phyloP scores from a whole-genome alignment of 1,140 invertebrate genomes.

The Nylanderia fulva region DNA sequence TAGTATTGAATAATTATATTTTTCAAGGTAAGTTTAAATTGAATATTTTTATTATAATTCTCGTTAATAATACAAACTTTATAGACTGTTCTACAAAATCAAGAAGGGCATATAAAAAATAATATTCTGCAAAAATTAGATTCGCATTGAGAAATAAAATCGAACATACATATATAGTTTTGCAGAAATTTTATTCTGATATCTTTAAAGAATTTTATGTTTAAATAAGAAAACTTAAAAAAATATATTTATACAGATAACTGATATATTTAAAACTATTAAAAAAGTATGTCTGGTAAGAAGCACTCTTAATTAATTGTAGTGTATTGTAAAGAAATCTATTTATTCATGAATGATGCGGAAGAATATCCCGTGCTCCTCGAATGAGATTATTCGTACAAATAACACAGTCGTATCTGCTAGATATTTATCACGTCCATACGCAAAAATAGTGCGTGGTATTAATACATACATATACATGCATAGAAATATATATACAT shows the following conservation, averaged over 20 bases:
- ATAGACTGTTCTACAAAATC: background rate
- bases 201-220: background rate
- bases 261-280: background rate
- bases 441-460: slow-evolving; percentile 47
- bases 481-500: background rate
- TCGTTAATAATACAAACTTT: background rate
- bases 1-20: background rate
- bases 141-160: background rate
- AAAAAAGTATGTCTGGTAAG: background rate
- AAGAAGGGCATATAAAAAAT: background rate
- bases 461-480: slow-evolving; percentile 49
- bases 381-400: slow-evolving; percentile 55
- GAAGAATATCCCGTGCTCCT: slow-evolving; percentile 24
- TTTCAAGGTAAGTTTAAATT: background rate
- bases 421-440: slow-evolving; percentile 52
- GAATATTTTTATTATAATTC: background rate
- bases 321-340: slow-evolving; percentile 25
- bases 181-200: background rate
- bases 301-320: background rate
- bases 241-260: background rate
- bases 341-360: slow-evolving; percentile 53
- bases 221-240: background rate
- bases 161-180: background rate
- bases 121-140: background rate
- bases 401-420: slow-evolving; percentile 51